phyloP scores from a whole-genome alignment of 1,140 invertebrate genomes.

The Hycleus cichorii region DNA sequence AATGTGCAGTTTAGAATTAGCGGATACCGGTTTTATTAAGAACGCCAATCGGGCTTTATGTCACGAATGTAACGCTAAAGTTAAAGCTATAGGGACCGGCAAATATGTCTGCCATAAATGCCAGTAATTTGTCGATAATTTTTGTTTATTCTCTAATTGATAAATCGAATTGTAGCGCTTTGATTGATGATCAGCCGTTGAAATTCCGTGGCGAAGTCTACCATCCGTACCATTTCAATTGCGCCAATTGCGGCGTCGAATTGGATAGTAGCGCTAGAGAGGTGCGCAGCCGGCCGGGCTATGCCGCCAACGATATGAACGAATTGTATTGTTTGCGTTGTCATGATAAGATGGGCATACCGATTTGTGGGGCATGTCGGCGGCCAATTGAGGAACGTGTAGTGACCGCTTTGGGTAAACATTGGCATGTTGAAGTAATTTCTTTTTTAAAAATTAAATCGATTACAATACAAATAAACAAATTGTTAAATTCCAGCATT shows the following conservation, averaged over 20 bases:
- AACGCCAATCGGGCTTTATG: slow-evolving; percentile 90
- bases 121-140: slow-evolving; percentile 58
- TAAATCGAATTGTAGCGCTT: slow-evolving; percentile 56
- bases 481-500: slow-evolving; percentile 62
- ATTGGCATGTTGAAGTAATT: slow-evolving; percentile 94
- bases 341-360: slow-evolving; percentile 98
- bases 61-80: slow-evolving; percentile 92
- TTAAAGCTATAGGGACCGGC: slow-evolving; percentile 90
- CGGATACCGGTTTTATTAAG: slow-evolving; percentile 96
- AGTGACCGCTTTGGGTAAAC: slow-evolving; percentile 95
- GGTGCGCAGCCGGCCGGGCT: slow-evolving; percentile 82
- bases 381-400: slow-evolving; percentile 94
- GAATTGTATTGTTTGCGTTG: slow-evolving; percentile 96
- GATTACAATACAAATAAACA: no score
- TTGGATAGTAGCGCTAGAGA: slow-evolving; percentile 88
- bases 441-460: slow-evolving; percentile 17
- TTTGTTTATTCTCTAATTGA: slow-evolving; percentile 15
- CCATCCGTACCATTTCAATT: slow-evolving; percentile 99
- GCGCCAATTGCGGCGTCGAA: slow-evolving; percentile 81
- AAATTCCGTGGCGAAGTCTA: slow-evolving; percentile 95
- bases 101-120: slow-evolving; percentile 99
- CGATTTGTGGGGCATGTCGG: slow-evolving; percentile 95
- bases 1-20: slow-evolving; percentile 81
- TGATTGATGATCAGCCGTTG: slow-evolving; percentile 95
- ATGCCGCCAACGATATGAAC: slow-evolving; percentile 88